phyloP scores from a whole-genome alignment of 2,113 vertebrate species.

The Phalacrocorax carbo region DNA sequence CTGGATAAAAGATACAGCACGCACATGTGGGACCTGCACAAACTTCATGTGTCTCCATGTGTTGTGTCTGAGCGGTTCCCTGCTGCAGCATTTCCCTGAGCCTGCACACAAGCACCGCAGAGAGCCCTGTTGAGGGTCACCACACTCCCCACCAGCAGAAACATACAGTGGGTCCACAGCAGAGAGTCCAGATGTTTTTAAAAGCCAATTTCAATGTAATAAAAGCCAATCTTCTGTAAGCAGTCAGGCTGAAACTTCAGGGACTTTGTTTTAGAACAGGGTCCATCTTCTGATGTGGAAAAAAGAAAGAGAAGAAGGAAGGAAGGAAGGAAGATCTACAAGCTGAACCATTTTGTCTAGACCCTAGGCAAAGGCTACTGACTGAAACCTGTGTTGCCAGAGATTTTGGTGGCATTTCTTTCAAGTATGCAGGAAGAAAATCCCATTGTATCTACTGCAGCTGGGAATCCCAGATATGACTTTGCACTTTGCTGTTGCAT shows the following conservation, averaged over 20 bases:
- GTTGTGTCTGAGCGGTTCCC: too few relatives aligned
- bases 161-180: too few relatives aligned
- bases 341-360: too few relatives aligned
- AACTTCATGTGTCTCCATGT: too few relatives aligned
- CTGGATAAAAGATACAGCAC: fast-evolving
- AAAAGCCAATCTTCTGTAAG: background rate
- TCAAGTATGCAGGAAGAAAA: too few relatives aligned
- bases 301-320: too few relatives aligned
- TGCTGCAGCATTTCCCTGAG: background rate
- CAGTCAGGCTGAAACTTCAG: background rate
- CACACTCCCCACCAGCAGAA: too few relatives aligned
- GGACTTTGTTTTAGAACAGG: background rate
- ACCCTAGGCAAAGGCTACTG: too few relatives aligned
- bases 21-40: background rate
- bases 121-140: too few relatives aligned
- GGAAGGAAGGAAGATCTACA: too few relatives aligned
- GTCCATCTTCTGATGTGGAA: background rate
- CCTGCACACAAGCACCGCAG: background rate
- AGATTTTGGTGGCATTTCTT: background rate
- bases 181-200: background rate
- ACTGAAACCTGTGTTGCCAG: background rate
- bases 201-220: background rate
- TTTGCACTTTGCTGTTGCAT: background rate
- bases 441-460: too few relatives aligned
- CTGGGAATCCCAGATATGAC: background rate